Evolutionary conservation across 2,888 invertebrate species (phyloP), one percentile per base, ranked within the genome.

Genomic region (Hypsopygia costalis): DNA sequence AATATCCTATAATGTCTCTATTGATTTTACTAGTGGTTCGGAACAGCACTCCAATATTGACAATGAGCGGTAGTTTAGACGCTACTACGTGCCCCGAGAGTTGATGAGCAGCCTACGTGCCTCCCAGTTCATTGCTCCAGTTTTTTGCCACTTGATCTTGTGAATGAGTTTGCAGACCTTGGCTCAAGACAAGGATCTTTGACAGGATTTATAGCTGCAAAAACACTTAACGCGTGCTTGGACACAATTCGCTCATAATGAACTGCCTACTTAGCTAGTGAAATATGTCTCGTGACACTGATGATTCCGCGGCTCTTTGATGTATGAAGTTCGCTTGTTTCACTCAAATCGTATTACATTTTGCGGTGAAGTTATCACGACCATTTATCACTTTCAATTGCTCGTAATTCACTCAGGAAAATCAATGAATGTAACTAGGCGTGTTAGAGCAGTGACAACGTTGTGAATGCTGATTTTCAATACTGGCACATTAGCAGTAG

Each of bases 51-150:
- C 74, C 76, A 80, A 82, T 87, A 86, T 86, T 85, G 85, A 86
- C 86, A 85, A 85, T 85, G 81, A 85, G 83, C 81, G 81, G 85
- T 82, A 85, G 86, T 86, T 87, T 85, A 83, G 87, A 80, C 68
- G 81, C 72, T 66, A 64, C 66, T 80, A 87, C 87, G 86, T 87
- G 87, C 74, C 58, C 58, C 49, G 83, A 51, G 70, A 75, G 65
- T 69, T 77, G 81, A 87, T 85, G 80, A 81, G 72, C 69, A 58
- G 63, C 60, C 69, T 80, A 83, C 86, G 86, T 86, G 86, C 81
- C 79, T 78, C 62, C 62, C 72, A 75, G 87, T 87, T 83, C 85
- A 80, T 85, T 81, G 86, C 85, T 83, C 87, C 62, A 87, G 73
- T 87, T 87, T 85, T 85, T 85, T 83, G 73, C 75, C 67, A 72